Evolutionary conservation across 2,888 invertebrate species (phyloP).

Genomic region (Melolontha melolontha): DNA sequence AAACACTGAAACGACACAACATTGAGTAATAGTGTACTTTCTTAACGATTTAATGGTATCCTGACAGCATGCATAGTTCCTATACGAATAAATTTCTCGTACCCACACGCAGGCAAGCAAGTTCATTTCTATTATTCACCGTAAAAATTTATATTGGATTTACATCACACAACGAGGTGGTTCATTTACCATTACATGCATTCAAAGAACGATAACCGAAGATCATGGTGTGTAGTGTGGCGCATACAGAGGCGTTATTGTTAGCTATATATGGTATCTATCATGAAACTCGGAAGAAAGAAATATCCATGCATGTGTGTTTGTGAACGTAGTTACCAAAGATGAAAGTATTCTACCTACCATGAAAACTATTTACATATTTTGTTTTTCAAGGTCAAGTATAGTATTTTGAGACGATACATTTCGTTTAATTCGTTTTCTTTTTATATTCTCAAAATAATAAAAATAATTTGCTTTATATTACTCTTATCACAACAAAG

Average conservation of each 20-base stretch:
- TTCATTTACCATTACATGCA: slow-evolving; percentile 41
- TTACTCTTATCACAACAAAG: too few species aligned
- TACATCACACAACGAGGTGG: slow-evolving; percentile 41
- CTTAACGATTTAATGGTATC: slow-evolving; percentile 29
- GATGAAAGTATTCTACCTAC: too few species aligned
- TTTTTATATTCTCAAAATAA: too few species aligned
- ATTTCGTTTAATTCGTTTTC: too few species aligned
- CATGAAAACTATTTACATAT: too few species aligned
- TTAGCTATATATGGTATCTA: slow-evolving; percentile 39
- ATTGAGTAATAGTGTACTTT: slow-evolving; percentile 31
- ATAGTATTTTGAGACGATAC: too few species aligned
- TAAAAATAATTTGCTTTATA: too few species aligned
- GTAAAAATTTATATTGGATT: slow-evolving; percentile 39
- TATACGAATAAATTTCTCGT: slow-evolving; percentile 31
- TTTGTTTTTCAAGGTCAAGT: too few species aligned
- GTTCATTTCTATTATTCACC: slow-evolving; percentile 34
- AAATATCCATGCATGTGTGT: background rate
- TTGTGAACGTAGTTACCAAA: too few species aligned
- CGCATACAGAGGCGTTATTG: slow-evolving; percentile 42
- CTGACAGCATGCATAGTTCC: slow-evolving; percentile 11
- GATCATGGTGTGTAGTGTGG: slow-evolving; percentile 29
- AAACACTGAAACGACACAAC: slow-evolving; percentile 17
- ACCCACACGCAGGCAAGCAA: slow-evolving; percentile 28
- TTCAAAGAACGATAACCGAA: slow-evolving; percentile 36
- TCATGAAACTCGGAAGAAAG: slow-evolving; percentile 4